phyloP scores from a whole-genome alignment of 2,888 invertebrate species.

The Nipponacmea schrenckii region DNA sequence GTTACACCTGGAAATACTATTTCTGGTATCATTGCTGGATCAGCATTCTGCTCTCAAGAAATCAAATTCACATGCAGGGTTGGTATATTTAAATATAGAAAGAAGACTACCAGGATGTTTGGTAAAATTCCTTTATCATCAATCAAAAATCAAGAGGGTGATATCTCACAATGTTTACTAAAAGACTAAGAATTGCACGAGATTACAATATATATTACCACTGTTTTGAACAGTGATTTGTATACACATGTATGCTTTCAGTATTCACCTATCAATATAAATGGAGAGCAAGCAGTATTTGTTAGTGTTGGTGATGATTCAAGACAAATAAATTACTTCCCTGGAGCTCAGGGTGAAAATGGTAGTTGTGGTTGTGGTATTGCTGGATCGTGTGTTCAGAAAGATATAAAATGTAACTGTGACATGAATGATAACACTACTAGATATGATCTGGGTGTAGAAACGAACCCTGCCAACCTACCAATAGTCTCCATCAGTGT shows the following conservation, averaged over 20 bases:
- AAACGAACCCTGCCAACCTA: conserved; percentile 45
- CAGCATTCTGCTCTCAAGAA: conserved; percentile 46
- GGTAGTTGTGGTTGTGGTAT: conserved; percentile 54
- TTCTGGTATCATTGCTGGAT: conserved; percentile 32
- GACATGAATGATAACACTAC: conserved; percentile 44
- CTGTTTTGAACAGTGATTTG: no score
- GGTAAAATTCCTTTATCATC: no score
- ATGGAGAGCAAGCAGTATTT: conserved; percentile 31
- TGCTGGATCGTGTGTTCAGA: conserved; percentile 39
- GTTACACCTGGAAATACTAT: conserved; percentile 19
- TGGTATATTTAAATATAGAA: conserved; percentile 2
- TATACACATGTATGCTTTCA: neutral
- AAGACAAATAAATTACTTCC: conserved; percentile 30
- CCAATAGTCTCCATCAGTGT: conserved; percentile 45
- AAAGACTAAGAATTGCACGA: no score
- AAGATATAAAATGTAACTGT: conserved; percentile 51
- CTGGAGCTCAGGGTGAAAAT: conserved; percentile 37
- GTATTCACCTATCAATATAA: conserved; percentile 33
- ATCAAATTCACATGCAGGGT: conserved; percentile 47
- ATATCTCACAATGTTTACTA: no score
- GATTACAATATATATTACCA: no score
- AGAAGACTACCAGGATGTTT: no score
- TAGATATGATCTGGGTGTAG: conserved; percentile 50
- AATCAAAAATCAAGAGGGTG: no score
- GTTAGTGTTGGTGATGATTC: conserved; percentile 5